Percentiles rank a stretch among this genome's conserved stretches.
Evolutionary conservation across 2,888 invertebrate species (phyloP).

Genomic region (Oasisia sp.): DNA sequence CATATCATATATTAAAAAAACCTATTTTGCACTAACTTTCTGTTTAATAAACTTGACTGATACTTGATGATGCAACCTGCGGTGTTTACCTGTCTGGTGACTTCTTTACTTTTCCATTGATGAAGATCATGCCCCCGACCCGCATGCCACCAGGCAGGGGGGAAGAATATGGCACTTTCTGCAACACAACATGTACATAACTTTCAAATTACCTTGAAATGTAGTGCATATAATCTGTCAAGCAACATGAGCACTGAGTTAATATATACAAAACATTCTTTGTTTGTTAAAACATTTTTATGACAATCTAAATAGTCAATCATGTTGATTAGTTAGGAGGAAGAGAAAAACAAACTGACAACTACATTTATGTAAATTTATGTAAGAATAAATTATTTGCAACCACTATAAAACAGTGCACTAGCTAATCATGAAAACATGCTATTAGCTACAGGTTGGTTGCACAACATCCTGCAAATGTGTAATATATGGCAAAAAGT

Average conservation of each 20-base stretch:
- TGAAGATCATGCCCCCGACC: not conserved
- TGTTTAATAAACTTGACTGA: too few relatives aligned
- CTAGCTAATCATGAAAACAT: not conserved
- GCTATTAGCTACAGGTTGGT: not conserved
- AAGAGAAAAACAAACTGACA: not conserved
- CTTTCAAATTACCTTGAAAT: not conserved
- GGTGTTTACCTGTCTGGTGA: not conserved
- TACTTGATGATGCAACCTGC: not conserved
- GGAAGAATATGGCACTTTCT: not conserved
- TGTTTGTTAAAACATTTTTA: not conserved
- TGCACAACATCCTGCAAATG: too few relatives aligned
- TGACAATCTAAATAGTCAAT: not conserved
- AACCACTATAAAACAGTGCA: not conserved
- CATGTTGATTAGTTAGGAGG: not conserved
- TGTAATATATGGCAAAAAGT: too few relatives aligned
- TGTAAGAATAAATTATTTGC: not conserved
- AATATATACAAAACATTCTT: not conserved
- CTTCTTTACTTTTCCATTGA: not conserved
- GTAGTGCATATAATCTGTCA: not conserved
- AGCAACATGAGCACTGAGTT: not conserved
- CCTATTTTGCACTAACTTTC: too few relatives aligned
- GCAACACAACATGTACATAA: not conserved
- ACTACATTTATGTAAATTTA: not conserved
- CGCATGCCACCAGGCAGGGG: not conserved
- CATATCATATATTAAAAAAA: too few relatives aligned